Evolutionary conservation across 1,140 invertebrate species (phyloP).

Genomic region (Aphelenchoides avenae): DNA sequence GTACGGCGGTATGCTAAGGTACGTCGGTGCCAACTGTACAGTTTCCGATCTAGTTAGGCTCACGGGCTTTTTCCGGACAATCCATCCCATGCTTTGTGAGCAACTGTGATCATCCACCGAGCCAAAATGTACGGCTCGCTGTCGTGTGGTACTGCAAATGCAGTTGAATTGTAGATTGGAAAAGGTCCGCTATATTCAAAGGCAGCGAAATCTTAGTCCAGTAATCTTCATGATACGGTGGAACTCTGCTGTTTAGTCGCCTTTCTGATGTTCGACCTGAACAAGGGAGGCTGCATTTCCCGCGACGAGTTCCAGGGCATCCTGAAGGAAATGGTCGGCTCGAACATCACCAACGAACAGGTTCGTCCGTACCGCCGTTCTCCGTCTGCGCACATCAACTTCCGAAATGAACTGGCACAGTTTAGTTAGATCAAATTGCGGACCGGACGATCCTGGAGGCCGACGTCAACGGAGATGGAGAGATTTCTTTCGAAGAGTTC

Average conservation of each 20-base stretch:
- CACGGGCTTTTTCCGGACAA: no score
- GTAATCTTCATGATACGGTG: background rate
- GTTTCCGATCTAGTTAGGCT: no score
- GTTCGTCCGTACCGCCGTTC: no score
- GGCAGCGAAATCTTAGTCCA: background rate
- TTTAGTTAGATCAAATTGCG: slow-evolving; percentile 64
- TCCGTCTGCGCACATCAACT: no score
- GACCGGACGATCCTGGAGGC: slow-evolving; percentile 64
- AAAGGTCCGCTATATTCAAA: slow-evolving; percentile 1
- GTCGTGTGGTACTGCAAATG: background rate
- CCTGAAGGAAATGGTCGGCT: slow-evolving; percentile 79
- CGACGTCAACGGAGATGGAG: slow-evolving; percentile 62
- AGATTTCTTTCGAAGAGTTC: slow-evolving; percentile 64
- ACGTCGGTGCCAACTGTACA: no score
- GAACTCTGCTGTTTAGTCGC: slow-evolving; percentile 74
- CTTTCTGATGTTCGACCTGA: slow-evolving; percentile 98
- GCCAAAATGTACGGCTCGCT: background rate
- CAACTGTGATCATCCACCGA: background rate
- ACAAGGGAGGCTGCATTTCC: slow-evolving; percentile 93
- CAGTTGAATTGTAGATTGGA: slow-evolving; percentile 2
- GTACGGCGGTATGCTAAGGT: no score
- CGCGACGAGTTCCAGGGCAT: slow-evolving; percentile 83
- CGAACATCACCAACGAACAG: slow-evolving; percentile 79
- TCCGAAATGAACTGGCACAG: no score
- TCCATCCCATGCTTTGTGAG: no score